Percentiles rank a stretch among this genome's conserved stretches.
phyloP scores from a whole-genome alignment of 1,140 invertebrate genomes.

The Solenopsis fugax region DNA sequence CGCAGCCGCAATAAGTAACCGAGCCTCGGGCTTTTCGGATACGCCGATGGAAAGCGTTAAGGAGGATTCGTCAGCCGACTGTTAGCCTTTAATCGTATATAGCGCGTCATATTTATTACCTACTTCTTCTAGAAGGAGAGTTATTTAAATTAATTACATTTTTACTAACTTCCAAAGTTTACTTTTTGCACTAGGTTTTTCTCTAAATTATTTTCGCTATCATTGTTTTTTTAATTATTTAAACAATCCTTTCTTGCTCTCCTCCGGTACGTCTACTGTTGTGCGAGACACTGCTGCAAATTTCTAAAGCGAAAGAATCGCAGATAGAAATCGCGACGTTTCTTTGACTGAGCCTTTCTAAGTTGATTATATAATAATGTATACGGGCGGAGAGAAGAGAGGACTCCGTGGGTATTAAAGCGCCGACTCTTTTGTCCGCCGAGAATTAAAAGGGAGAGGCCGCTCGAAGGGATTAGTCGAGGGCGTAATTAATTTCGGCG shows the following conservation, averaged over 20 bases:
- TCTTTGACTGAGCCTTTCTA: conserved; percentile 24
- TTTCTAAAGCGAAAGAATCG: conserved; percentile 3
- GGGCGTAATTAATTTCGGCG: conserved; percentile 51
- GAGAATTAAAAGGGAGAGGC: conserved; percentile 32
- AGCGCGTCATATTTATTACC: not conserved
- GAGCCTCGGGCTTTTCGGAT: conserved; percentile 64
- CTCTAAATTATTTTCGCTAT: too few species aligned
- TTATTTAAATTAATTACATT: not conserved
- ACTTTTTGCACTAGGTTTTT: not conserved
- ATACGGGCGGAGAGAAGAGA: not conserved
- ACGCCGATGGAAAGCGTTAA: conserved; percentile 70
- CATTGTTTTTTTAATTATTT: conserved; percentile 1
- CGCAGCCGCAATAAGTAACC: conserved; percentile 69
- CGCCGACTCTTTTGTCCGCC: conserved; percentile 35
- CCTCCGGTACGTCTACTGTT: not conserved
- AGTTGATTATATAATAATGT: conserved; percentile 55
- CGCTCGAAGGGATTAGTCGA: conserved; percentile 39
- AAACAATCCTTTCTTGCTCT: not conserved
- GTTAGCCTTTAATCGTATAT: not conserved
- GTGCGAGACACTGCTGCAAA: not conserved
- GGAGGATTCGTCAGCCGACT: conserved; percentile 64
- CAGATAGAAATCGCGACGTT: conserved; percentile 41
- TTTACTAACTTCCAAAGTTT: not conserved
- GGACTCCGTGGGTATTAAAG: conserved; percentile 17
- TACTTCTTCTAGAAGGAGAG: not conserved